Base-by-base conservation (phyloP, 2,113 vertebrate genomes). In the Amphiprion percula region DNA sequence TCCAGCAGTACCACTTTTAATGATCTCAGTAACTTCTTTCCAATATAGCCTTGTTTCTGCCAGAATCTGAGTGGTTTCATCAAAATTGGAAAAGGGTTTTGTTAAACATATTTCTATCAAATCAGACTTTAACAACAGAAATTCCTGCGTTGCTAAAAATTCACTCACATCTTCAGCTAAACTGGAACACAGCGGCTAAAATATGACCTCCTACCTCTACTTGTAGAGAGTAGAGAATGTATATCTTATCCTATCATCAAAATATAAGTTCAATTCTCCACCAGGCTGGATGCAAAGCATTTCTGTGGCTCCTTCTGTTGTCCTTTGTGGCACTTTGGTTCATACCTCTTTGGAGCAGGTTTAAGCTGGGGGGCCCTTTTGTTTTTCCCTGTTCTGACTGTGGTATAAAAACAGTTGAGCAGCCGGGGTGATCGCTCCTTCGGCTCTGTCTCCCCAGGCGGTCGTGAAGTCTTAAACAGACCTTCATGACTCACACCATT, bases 371-470 rank as follows among this genome's bases (percentile, higher is more conserved):
- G 77, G 84, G 82, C 82, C 71, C 55, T 78, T 80, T 72, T 87
- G 74, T 83, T 83, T 87, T 78, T 80, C 77, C 65, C 56, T 80
- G 77, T 87, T 87, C 87, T 76, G 88, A 80, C 76, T 66, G 28
- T 66, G 55, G 71, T 58, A 16, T 60, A 89, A 86, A 86, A 92
- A 87, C 88, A 90, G 54, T 68, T 23, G 68, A 83, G 83, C 37
- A 59, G 59, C 80, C 54, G 47, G 60, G 47, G 73, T 30, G 44
- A 67, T 79, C 10, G 21, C 74, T 37, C 64, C 63, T 64, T 56
- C 56, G 60, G 80, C 68, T 77, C 47, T 5, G 63, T 82, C 66
- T 70, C 84, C 65, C 54, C 82, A 85, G 68, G 79, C 26, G 44
- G 84, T 52, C 62, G 5, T 74, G 14, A 65, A 77, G 84, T 58